Evolutionary conservation across 2,797 vertebrate genomes (phyloP), one percentile per base, ranked within the genome.

Genomic region (Discoglossus pictus): DNA sequence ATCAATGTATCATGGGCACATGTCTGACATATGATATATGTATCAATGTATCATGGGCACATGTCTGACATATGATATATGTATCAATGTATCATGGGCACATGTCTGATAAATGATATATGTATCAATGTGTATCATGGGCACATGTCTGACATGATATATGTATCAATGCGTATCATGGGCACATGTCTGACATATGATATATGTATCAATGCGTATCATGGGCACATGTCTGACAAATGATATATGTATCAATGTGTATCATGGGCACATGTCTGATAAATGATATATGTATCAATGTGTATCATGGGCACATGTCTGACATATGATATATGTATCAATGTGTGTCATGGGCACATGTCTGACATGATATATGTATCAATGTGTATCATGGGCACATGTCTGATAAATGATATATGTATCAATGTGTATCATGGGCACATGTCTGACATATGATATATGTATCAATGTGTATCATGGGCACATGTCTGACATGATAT

Each of bases 391-490:
- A 27, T 38, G 21, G 23, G 48, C 18, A 20, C 10, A 20, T 27
- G 47, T 63, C 36, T n/a, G n/a, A n/a, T n/a, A n/a, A n/a, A 39
- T 48, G 24, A 40, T 40, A 48, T 42, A n/a, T 52, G n/a, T 36
- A n/a, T 51, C 39, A 17, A 38, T 51, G 51, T 20, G 11, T 36
- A 40, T 63, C 36, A 27, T 38, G 21, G 23, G 48, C 18, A 20
- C 10, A 20, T 27, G 47, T 63, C 36, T n/a, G n/a, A n/a, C n/a
- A n/a, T n/a, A 39, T 48, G 24, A 40, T 40, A 48, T 42, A n/a
- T 52, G n/a, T 36, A n/a, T 51, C 39, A 17, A 38, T 51, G 51
- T 20, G 11, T 36, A 40, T 63, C 36, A 27, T 38, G 21, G 23
- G 48, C 18, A 20, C 10, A 20, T 27, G 47, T 63, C 36, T n/a